Base-by-base conservation (phyloP, 2,797 vertebrate genomes). In the Salmo trutta region DNA sequence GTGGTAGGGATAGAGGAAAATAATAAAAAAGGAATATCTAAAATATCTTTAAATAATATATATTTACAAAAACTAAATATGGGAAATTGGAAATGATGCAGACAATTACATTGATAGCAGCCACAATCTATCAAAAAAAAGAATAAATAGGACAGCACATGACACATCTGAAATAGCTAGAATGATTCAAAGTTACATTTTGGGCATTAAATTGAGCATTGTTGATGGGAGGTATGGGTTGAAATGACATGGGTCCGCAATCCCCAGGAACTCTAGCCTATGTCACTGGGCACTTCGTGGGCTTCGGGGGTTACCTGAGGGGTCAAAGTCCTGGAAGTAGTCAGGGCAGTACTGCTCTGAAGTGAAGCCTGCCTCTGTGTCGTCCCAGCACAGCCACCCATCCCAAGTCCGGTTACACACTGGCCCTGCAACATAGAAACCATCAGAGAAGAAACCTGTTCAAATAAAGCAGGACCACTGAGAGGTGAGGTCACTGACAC, bases 311-410 rank as follows among this genome's bases (percentile, higher is more conserved):
- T 88, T 83, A 98, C 98, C 98, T 86, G 96, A 96, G 3, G 97
- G 96, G 86, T 99, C 98, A 79, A 99, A 99, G 86, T 99, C 98
- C 82, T 96, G 95, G 80, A 97, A 99, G 87, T 99, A 99, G 88
- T 99, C 97, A 0, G 98, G 98, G 76, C 98, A 99, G 53, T 93
- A 95, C 89, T 99, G 98, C 81, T 97, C 95, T 0, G 95, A 94
- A 10, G 90, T 91, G 0, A 95, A 82, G 21, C 97, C 97, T 0
- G 96, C 93, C 0, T 88, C 88, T 0, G 95, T 95, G 76, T 98
- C 96, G 0, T 95, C 96, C 98, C 98, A 99, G 78, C 98, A 99
- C 78, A 99, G 81, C 98, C 98, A 99, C 1, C 98, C 98, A 6
- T 99, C 98, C 98, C 98, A 99, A 0, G 98, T 99, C 33, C 96